Percentiles rank a stretch among this genome's conserved stretches.
These are phyloP conservation scores for Altica lythri DNA, from an alignment of 2,888 invertebrate species.

Conservation along the genomic window DNA sequence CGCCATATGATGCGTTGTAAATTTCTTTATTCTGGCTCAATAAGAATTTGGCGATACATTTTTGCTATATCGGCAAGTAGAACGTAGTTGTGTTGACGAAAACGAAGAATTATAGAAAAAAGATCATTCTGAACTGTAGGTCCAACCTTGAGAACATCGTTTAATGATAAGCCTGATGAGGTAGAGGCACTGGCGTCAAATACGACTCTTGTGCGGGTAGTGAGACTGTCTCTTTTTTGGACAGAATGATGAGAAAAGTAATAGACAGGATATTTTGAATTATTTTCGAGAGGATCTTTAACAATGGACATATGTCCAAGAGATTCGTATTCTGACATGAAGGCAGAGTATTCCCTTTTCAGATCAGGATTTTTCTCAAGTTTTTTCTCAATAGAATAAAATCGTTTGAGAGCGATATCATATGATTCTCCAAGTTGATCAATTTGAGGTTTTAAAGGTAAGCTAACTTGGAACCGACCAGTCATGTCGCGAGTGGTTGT, in stretches of 20 bases:
- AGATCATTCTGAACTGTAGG: constrained; percentile 38
- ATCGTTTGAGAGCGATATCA: not conserved
- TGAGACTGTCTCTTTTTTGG: constrained; percentile 34
- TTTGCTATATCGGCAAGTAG: constrained; percentile 16
- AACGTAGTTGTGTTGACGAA: constrained; percentile 27
- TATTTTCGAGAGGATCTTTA: not conserved
- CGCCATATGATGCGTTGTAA: constrained; percentile 21
- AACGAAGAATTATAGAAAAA: constrained; percentile 36
- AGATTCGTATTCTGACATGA: not conserved
- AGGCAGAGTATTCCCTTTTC: not conserved
- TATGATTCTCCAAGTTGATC: not conserved
- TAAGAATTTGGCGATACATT: constrained; percentile 17
- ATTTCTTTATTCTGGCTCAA: constrained; percentile 4
- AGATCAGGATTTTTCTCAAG: not conserved
- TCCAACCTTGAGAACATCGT: constrained; percentile 35
- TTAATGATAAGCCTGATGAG: constrained; percentile 31
- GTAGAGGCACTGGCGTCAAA: constrained; percentile 39
- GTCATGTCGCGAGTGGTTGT: constrained; percentile 3
- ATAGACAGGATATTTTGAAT: not conserved
- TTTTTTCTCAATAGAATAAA: not conserved
- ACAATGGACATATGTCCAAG: not conserved
- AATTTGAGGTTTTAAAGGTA: constrained; percentile 15
- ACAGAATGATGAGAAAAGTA: constrained; percentile 43
- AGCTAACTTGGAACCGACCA: constrained; percentile 22
- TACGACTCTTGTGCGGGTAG: constrained; percentile 42